Percentiles rank a stretch among this genome's conserved stretches.
These are phyloP conservation scores for Ceratosolen solmsi DNA, from an alignment of 1,140 invertebrate genomes.

Conservation along the genomic window DNA sequence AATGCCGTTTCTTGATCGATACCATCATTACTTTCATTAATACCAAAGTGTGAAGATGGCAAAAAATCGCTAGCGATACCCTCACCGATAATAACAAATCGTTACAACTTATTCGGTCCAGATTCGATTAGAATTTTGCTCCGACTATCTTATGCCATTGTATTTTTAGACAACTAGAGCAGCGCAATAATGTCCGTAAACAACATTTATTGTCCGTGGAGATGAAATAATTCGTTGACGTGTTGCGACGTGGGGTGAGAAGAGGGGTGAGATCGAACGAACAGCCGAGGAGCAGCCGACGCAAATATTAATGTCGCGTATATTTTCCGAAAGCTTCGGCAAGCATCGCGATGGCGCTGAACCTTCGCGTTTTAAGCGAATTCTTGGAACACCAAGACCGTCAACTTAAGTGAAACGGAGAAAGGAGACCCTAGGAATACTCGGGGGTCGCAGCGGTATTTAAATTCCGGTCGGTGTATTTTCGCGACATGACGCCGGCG, in stretches of 20 bases:
- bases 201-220: neutral
- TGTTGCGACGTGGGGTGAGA: neutral
- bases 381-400: neutral
- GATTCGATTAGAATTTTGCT: no score
- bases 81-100: neutral
- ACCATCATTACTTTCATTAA: neutral
- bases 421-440: neutral
- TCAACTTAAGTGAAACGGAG: neutral
- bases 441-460: neutral
- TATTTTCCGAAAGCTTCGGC: constrained; percentile 19
- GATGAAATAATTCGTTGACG: constrained; percentile 21
- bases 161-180: neutral
- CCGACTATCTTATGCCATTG: no score
- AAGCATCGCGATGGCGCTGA: neutral
- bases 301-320: constrained; percentile 1
- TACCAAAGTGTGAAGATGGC: no score
- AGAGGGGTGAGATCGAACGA: neutral
- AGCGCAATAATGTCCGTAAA: neutral
- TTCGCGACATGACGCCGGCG: constrained; percentile 14
- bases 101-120: no score
- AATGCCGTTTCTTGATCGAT: no score
- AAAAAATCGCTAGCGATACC: neutral
- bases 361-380: constrained; percentile 3
- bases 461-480: constrained; percentile 12
- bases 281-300: neutral